Evolutionary conservation across 1,140 invertebrate genomes (phyloP).

Genomic region (Brachionus asplanchnoidis): DNA sequence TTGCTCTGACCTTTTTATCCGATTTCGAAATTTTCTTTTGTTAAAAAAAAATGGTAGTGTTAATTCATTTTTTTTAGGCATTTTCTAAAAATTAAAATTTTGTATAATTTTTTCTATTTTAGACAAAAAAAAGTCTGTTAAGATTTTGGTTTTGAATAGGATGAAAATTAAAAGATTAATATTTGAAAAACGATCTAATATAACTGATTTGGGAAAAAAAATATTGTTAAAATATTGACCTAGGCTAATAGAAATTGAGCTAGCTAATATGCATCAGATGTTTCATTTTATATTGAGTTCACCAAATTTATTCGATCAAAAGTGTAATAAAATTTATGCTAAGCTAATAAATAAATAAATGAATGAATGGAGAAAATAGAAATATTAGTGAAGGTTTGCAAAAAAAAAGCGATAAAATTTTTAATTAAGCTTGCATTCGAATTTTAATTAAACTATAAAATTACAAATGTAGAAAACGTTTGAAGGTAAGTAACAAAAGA

Average conservation of each 20-base stretch:
- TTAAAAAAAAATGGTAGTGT: too few species aligned
- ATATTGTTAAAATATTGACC: not conserved
- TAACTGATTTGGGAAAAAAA: not conserved
- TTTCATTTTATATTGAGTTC: not conserved
- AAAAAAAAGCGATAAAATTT: not conserved
- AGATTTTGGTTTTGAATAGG: too few species aligned
- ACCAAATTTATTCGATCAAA: not conserved
- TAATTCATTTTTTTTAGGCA: too few species aligned
- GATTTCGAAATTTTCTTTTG: too few species aligned
- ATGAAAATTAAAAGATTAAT: not conserved
- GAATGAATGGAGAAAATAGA: not conserved
- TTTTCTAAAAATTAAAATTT: too few species aligned
- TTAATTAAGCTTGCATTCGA: not conserved
- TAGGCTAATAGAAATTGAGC: not conserved
- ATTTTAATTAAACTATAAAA: slow-evolving; percentile 7
- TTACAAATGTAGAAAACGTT: not conserved
- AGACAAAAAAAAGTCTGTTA: too few species aligned
- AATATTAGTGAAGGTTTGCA: not conserved
- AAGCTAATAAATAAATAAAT: not conserved
- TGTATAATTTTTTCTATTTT: too few species aligned
- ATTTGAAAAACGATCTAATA: not conserved
- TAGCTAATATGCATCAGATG: not conserved
- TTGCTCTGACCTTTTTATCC: too few species aligned
- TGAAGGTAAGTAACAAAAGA: not conserved
- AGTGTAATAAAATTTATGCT: not conserved